Evolutionary conservation across 1,140 invertebrate genomes (phyloP).

Genomic region (Pentalonia nigronervosa): DNA sequence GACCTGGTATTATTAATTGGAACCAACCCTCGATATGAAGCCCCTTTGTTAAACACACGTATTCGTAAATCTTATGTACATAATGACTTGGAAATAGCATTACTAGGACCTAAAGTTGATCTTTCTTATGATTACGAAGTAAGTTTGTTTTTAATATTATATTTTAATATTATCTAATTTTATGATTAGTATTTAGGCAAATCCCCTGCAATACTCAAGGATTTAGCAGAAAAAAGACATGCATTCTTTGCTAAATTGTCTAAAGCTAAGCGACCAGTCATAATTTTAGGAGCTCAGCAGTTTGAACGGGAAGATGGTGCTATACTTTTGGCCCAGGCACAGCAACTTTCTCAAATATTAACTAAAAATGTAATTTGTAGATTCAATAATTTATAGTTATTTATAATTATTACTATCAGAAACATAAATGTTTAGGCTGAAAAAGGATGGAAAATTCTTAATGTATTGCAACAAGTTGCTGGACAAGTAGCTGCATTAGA

Average conservation of each 20-base stretch:
- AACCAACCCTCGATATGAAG: slow-evolving; percentile 96
- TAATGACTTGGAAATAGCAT: slow-evolving; percentile 81
- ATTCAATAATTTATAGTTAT: slow-evolving; percentile 57
- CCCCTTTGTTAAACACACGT: slow-evolving; percentile 95
- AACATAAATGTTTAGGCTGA: slow-evolving; percentile 59
- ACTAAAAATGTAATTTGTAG: slow-evolving; percentile 65
- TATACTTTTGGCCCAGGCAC: slow-evolving; percentile 78
- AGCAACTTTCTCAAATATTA: slow-evolving; percentile 73
- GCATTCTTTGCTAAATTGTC: slow-evolving; percentile 77
- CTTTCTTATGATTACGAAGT: slow-evolving; percentile 92
- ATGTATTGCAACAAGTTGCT: slow-evolving; percentile 89
- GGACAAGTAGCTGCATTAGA: slow-evolving; percentile 96
- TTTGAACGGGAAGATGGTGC: slow-evolving; percentile 82
- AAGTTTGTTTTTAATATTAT: slow-evolving; percentile 60
- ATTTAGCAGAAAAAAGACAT: slow-evolving; percentile 79
- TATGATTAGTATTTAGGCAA: slow-evolving; percentile 82
- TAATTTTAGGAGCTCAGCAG: slow-evolving; percentile 88
- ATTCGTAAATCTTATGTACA: slow-evolving; percentile 92
- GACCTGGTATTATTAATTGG: slow-evolving; percentile 94
- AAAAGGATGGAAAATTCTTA: slow-evolving; percentile 80
- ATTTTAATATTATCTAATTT: slow-evolving; percentile 42
- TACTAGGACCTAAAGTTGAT: slow-evolving; percentile 91
- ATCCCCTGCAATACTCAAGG: slow-evolving; percentile 74
- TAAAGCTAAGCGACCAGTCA: slow-evolving; percentile 85
- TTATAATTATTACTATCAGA: slow-evolving; percentile 1